Evolutionary conservation across 2,113 vertebrate genomes (phyloP).

Genomic region (Alectura lathami): DNA sequence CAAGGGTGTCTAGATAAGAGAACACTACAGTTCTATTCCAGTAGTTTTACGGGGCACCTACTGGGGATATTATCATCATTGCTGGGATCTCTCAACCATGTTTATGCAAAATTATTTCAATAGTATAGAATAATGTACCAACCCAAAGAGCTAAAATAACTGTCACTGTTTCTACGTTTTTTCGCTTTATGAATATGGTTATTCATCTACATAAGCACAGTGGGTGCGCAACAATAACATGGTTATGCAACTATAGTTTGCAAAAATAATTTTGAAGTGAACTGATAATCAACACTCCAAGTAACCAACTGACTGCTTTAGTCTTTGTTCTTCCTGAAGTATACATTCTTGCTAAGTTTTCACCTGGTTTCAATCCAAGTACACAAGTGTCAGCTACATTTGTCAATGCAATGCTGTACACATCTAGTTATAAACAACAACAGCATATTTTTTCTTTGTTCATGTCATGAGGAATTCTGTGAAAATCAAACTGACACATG

Average conservation of each 20-base stretch:
- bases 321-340: not conserved
- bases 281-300: not conserved
- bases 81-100: not conserved
- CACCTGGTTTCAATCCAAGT: not conserved
- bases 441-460: not conserved
- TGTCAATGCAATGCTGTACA: not conserved
- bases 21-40: not conserved
- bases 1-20: not conserved
- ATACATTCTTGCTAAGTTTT: not conserved
- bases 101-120: not conserved
- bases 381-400: not conserved
- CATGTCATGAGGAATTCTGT: not conserved
- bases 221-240: not conserved
- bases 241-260: not conserved
- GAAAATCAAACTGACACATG: not conserved
- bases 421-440: not conserved
- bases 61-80: not conserved
- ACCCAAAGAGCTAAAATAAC: not conserved
- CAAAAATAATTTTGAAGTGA: not conserved
- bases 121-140: not conserved
- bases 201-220: not conserved
- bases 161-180: not conserved
- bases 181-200: not conserved
- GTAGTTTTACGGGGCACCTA: rapidly evolving
- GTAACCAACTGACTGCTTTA: not conserved